Evolutionary conservation across 1,140 invertebrate genomes (phyloP).

Genomic region (Drosophila ananassae): DNA sequence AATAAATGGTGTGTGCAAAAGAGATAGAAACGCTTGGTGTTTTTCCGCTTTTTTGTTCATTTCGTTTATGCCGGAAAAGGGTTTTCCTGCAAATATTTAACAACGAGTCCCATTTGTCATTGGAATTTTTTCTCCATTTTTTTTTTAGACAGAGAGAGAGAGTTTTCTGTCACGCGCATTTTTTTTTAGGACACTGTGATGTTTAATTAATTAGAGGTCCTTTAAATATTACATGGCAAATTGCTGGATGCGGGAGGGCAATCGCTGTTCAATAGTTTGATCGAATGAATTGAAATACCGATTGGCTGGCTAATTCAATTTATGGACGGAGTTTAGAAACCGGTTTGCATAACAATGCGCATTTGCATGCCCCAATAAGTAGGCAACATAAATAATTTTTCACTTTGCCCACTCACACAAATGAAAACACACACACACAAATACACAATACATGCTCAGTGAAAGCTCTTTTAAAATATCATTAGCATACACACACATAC

Average conservation of each 20-base stretch:
- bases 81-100: conserved; percentile 59
- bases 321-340: conserved; percentile 17
- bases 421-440: neutral
- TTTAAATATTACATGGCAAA: conserved; percentile 62
- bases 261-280: conserved; percentile 29
- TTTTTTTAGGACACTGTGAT: conserved; percentile 47
- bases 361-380: conserved; percentile 52
- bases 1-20: conserved; percentile 49
- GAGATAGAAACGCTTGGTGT: conserved; percentile 58
- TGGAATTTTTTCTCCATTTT: conserved; percentile 39
- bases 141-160: conserved; percentile 7
- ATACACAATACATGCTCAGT: conserved; percentile 22
- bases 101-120: conserved; percentile 55
- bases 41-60: conserved; percentile 40
- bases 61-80: conserved; percentile 45
- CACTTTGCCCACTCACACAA: conserved; percentile 43
- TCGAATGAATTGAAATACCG: conserved; percentile 9
- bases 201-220: conserved; percentile 73
- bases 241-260: conserved; percentile 11
- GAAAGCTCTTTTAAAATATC: conserved; percentile 78
- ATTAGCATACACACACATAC: conserved; percentile 69
- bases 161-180: conserved; percentile 3
- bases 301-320: conserved; percentile 35
- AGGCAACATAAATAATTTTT: conserved; percentile 59
- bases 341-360: conserved; percentile 42